Conservation (phyloP, 2,888 invertebrate species). For the Chymomyza amoena region DNA sequence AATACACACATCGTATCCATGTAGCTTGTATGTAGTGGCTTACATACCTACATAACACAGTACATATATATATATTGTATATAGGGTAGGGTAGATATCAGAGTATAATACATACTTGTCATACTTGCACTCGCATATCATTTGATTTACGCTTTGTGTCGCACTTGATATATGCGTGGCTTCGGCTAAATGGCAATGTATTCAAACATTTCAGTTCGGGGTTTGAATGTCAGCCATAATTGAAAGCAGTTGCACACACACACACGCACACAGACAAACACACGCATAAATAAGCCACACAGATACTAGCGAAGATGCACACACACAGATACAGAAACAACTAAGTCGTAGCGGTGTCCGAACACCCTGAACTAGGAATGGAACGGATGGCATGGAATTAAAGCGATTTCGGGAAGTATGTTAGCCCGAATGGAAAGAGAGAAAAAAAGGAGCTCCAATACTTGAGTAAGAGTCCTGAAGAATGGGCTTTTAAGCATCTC, state of each 20-base stretch:
- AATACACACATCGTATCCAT: conserved; percentile 40
- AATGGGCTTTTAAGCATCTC: too few species aligned
- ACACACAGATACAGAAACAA: neutral
- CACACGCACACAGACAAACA: conserved; percentile 14
- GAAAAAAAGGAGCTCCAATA: too few species aligned
- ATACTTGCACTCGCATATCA: conserved; percentile 70
- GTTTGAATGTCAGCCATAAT: conserved; percentile 62
- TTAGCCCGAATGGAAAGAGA: too few species aligned
- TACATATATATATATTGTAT: neutral
- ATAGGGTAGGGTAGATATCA: conserved; percentile 58
- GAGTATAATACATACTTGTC: conserved; percentile 68
- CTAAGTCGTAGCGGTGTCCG: too few species aligned
- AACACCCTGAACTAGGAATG: too few species aligned
- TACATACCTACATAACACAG: conserved; percentile 61
- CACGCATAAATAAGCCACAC: neutral
- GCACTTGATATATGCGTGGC: conserved; percentile 63
- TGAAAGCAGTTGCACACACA: conserved; percentile 39
- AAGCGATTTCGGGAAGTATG: too few species aligned
- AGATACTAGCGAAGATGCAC: neutral
- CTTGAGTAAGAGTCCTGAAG: too few species aligned
- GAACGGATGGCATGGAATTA: too few species aligned
- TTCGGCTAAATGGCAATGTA: conserved; percentile 62
- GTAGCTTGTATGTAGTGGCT: conserved; percentile 35
- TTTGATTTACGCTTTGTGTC: conserved; percentile 67
- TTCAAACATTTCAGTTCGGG: conserved; percentile 68